Evolutionary conservation across 2,888 invertebrate species (phyloP).

Genomic region (Heliconius erato): DNA sequence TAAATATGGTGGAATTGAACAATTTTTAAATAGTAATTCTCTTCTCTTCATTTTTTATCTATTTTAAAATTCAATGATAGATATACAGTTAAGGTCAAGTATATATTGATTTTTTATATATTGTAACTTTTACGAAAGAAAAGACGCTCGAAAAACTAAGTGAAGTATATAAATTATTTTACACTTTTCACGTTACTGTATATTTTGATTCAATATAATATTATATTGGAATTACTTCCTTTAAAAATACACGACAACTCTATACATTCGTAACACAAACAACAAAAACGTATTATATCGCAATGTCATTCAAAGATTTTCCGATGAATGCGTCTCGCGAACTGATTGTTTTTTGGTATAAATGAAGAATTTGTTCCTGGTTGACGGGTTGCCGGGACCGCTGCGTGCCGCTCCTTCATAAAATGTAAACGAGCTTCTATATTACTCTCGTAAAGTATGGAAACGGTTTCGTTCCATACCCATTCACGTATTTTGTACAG

Average conservation of each 20-base stretch:
- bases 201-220: background rate
- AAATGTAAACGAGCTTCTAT: conserved; percentile 75
- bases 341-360: conserved; percentile 63
- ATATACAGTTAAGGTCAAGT: no score
- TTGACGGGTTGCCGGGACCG: conserved; percentile 68
- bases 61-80: background rate
- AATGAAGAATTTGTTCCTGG: conserved; percentile 82
- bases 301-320: conserved; percentile 79
- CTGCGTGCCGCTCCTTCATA: conserved; percentile 78
- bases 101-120: no score
- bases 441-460: conserved; percentile 70
- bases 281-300: conserved; percentile 62
- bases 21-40: background rate
- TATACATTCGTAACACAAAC: conserved; percentile 51
- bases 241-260: background rate
- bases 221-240: background rate
- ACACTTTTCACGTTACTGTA: background rate
- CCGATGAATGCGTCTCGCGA: conserved; percentile 66
- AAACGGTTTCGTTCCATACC: conserved; percentile 65
- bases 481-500: conserved; percentile 36
- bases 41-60: background rate
- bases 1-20: conserved; percentile 10
- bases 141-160: background rate
- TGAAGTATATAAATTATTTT: background rate
- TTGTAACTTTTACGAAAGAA: background rate